Evolutionary conservation across 2,888 invertebrate genomes (phyloP), one percentile per base, ranked within the genome.

Genomic region (Auanema freiburgensis): DNA sequence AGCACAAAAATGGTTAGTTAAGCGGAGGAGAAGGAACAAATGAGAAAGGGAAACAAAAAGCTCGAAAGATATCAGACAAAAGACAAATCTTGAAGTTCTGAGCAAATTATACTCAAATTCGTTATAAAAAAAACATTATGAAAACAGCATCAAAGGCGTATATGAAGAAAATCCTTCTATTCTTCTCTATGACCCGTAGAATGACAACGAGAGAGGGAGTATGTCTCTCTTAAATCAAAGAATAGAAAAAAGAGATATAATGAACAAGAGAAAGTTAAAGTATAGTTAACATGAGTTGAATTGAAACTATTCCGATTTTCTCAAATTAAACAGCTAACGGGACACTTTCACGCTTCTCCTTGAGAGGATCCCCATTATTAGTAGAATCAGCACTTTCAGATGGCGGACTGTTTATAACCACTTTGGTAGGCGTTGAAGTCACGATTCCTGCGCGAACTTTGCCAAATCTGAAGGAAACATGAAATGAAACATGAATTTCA

Each of bases 331-430:
- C 46, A 3, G 46, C 46, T 21, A 46, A 46, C 10, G 46, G 46
- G 16, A 18, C 16, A 21, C 46, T 46, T 16, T 46, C 60, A 40
- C 54, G 24, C 16, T 54, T 60, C n/a, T 60, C 55, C 11, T 24
- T 53, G 11, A 23, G 16, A 23, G 55, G 42, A 14, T 60, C 60
- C 14, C 60, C 60, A 23, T 60, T 60, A 33, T 60, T 60, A n/a
- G 60, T 54, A 16, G 56, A 57, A 40, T 62, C 57, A n/a, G 62
- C 56, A 23, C 50, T 50, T 23, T 62, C 62, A 12, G 40, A 40
- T 12, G 62, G 57, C 2, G 62, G 62, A 49, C 62, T 62, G 56
- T 62, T 62, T 12, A 62, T 62, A 21, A 62, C 62, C 18, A 62
- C 62, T 56, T 62, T 62, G 3, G 62, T 60, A n/a, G 53, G 60